Percentiles rank a stretch among this genome's conserved stretches.
phyloP scores from a whole-genome alignment of 1,140 invertebrate genomes.

The Camponotus vicinus region DNA sequence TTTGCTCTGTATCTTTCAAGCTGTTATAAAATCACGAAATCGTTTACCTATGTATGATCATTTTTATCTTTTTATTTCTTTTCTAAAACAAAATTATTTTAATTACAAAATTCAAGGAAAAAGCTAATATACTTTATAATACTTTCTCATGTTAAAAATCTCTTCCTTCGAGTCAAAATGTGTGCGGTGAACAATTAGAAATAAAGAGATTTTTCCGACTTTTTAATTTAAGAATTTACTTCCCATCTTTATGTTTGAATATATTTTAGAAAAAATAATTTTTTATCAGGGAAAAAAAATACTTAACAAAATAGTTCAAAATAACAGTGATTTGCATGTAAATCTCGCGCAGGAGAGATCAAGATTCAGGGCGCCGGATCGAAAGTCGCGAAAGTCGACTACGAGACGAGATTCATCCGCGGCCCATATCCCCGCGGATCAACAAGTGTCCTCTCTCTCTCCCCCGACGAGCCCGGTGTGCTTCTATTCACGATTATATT shows the following conservation, averaged over 20 bases:
- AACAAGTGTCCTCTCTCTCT: slow-evolving; percentile 74
- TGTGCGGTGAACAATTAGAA: not conserved
- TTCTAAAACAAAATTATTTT: slow-evolving; percentile 6
- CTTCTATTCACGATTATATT: slow-evolving; percentile 71
- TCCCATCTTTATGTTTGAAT: too few relatives aligned
- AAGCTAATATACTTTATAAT: not conserved
- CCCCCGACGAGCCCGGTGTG: not conserved
- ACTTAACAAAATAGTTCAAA: not conserved
- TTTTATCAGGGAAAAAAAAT: not conserved
- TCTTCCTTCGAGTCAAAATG: not conserved
- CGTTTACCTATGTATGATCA: not conserved
- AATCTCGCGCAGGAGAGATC: slow-evolving; percentile 25
- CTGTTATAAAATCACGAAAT: not conserved
- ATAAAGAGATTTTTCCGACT: not conserved
- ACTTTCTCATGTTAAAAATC: not conserved
- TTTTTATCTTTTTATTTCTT: too few relatives aligned
- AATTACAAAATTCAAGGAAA: not conserved
- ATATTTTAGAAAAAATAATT: too few relatives aligned
- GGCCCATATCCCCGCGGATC: slow-evolving; percentile 54
- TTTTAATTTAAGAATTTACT: not conserved
- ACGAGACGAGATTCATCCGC: slow-evolving; percentile 1
- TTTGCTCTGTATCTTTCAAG: too few relatives aligned
- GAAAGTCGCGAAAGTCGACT: slow-evolving; percentile 34
- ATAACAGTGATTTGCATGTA: slow-evolving; percentile 6
- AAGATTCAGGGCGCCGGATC: not conserved